Evolutionary conservation across 2,797 vertebrate genomes (phyloP).

Genomic region (Psittacula derbiana): DNA sequence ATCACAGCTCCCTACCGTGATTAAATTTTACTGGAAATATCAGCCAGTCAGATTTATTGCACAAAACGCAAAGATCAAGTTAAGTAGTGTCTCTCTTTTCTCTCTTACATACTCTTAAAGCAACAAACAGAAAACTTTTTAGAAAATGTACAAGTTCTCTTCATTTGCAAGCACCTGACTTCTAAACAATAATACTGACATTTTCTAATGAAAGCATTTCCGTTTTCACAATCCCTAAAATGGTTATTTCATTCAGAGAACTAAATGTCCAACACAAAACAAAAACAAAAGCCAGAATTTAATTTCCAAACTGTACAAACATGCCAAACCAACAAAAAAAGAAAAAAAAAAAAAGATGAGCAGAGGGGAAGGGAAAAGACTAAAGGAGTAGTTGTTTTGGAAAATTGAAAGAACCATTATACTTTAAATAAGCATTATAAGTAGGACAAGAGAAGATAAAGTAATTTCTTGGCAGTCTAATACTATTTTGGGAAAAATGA

Average conservation of each 20-base stretch:
- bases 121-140: neutral
- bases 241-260: neutral
- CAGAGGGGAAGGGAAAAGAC: neutral
- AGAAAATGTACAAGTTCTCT: neutral
- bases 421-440: neutral
- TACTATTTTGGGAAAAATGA: neutral
- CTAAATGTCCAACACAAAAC: neutral
- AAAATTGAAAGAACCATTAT: neutral
- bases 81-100: neutral
- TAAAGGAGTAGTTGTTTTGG: neutral
- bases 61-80: neutral
- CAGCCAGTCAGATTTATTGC: neutral
- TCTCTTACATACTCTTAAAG: neutral
- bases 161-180: neutral
- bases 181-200: neutral
- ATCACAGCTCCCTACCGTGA: neutral
- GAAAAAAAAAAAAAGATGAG: neutral
- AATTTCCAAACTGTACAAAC: neutral
- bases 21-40: neutral
- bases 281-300: neutral
- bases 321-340: neutral
- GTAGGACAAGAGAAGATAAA: neutral
- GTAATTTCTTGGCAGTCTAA: neutral
- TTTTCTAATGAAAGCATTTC: neutral
- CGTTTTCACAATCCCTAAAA: neutral